Base-by-base conservation (phyloP, 2,797 vertebrate genomes). In the Aldrovandia affinis region DNA sequence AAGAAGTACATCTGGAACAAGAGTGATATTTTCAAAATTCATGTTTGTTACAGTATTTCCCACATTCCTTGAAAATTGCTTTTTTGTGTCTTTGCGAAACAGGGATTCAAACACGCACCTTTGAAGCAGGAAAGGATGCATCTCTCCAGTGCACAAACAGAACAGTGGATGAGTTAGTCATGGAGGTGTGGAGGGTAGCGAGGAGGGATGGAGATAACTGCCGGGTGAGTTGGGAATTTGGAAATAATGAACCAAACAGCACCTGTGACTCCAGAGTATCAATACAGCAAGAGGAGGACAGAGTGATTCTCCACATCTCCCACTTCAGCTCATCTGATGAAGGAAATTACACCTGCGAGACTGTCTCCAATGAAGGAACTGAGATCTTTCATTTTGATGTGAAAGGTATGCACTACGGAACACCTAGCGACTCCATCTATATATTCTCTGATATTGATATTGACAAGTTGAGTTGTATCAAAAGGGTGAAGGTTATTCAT, bases 331-430 rank as follows among this genome's bases (percentile, higher is more conserved):
- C 86, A 85, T 85, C 10, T 20, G 91, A 93, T 10, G 86, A 77
- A 82, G 91, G 89, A 47, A 88, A 12, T 55, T 77, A 80, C 88
- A 65, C 30, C 57, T 93, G 92, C 83, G 0, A 87, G 9, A 89
- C 89, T 83, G 0, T 8, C 61, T 0, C 0, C 0, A 0, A 0
- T 0, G 0, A 0, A 0, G 85, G 55, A 80, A 22, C 10, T 0
- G 0, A 30, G 8, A 0, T 0, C 1, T 0, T 80, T 1, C 5
- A 84, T 28, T 39, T 90, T 1, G 82, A 10, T 25, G 88, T 91
- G 6, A 57, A 85, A 83, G 89, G 90, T 86, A 77, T 42, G 79
- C 73, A 22, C 9, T 42, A n/a, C 55, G 12, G 18, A 73, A 73
- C 18, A 81, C 39, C 3, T 3, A 10, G 15, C 14, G 28, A 36